A percentile compares a stretch with the other conserved stretches of the same genome.
These are phyloP conservation scores for human DNA, from an alignment of 2,113 vertebrate genomes.

Conservation along the genomic window DNA sequence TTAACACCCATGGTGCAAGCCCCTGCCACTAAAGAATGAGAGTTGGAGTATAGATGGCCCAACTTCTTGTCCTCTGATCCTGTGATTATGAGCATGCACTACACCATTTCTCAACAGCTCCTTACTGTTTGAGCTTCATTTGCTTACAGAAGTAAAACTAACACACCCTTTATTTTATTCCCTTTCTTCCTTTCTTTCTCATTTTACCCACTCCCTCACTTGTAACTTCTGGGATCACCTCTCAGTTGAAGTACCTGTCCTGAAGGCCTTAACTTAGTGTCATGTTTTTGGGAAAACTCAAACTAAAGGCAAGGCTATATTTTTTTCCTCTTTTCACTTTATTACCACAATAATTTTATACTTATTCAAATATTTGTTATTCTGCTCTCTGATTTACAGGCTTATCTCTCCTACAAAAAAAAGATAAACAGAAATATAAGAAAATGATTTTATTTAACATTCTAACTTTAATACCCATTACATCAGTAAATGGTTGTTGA, in stretches of 20 bases:
- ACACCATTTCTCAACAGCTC: not conserved
- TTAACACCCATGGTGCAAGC: not conserved
- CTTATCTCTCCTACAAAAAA: not conserved
- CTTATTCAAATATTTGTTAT: not conserved
- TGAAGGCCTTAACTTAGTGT: not conserved
- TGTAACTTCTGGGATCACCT: not conserved
- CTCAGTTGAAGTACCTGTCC: not conserved
- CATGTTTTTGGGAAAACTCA: not conserved
- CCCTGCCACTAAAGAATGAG: too few relatives aligned
- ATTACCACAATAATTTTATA: not conserved
- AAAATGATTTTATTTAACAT: not conserved
- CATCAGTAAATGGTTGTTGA: not conserved
- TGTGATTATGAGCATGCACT: not conserved
- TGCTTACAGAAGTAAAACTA: not conserved
- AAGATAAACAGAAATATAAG: not conserved
- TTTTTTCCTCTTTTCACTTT: not conserved
- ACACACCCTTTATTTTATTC: not conserved
- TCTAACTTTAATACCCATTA: not conserved
- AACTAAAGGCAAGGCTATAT: not conserved
- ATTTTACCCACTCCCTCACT: not conserved
- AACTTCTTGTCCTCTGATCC: not conserved
- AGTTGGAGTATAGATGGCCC: fast-evolving
- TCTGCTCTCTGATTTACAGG: not conserved
- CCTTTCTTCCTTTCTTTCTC: not conserved
- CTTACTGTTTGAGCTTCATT: not conserved